A percentile compares a stretch with the other conserved stretches of the same genome.
Conservation (phyloP, 2,888 invertebrate species). For the Smittia sp. region DNA sequence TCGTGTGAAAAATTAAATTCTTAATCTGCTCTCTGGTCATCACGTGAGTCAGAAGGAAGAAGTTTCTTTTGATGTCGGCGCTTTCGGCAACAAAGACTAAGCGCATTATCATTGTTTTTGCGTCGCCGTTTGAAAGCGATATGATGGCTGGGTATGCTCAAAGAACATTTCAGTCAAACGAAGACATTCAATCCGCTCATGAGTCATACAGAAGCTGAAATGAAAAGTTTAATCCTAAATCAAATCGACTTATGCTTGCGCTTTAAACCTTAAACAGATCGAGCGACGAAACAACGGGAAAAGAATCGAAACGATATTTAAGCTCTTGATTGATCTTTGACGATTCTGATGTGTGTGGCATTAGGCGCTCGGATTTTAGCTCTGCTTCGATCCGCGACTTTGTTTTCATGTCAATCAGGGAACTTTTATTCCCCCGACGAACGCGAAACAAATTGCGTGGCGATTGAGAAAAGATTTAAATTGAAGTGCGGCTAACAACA, state of each 20-base stretch:
- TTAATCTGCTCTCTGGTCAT: neutral
- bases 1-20: conserved; percentile 2
- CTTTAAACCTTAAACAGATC: conserved; percentile 18
- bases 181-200: neutral
- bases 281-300: neutral
- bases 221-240: neutral
- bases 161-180: neutral
- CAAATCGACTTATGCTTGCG: conserved; percentile 20
- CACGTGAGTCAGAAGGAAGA: too few species aligned
- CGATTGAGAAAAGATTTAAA: too few species aligned
- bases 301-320: conserved; percentile 21
- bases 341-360: neutral
- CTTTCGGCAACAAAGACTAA: too few species aligned
- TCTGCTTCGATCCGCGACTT: neutral
- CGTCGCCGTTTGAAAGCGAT: neutral
- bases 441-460: too few species aligned
- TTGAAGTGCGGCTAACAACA: too few species aligned
- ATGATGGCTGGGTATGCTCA: neutral
- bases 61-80: too few species aligned
- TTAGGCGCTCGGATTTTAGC: neutral
- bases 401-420: neutral
- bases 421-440: neutral
- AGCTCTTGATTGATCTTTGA: conserved; percentile 28
- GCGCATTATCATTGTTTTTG: too few species aligned
- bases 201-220: conserved; percentile 17